Evolutionary conservation across 2,797 vertebrate genomes (phyloP).

Genomic region (Hoplostethus atlanticus): DNA sequence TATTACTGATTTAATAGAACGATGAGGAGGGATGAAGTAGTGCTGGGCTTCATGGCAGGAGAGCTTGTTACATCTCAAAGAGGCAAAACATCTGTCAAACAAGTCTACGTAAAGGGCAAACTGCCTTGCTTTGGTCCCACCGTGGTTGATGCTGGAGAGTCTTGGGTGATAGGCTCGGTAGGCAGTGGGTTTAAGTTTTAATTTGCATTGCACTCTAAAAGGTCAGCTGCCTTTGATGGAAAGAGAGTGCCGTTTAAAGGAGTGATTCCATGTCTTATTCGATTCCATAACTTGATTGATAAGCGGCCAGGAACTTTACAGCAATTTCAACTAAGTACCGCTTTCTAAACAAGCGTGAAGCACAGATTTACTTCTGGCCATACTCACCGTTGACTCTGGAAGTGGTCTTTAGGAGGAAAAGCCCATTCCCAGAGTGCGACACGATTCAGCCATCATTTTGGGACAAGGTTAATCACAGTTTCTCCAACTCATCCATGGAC

Average conservation of each 20-base stretch:
- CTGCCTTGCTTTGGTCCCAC: conserved; percentile 36
- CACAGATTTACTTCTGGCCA: conserved; percentile 11
- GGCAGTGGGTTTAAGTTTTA: conserved; percentile 40
- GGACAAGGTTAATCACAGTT: conserved; percentile 92
- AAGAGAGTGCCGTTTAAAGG: conserved; percentile 2
- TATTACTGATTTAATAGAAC: conserved; percentile 50
- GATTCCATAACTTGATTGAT: conserved; percentile 15
- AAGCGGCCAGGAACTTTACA: conserved; percentile 2
- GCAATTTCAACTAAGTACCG: not conserved
- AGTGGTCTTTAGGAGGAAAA: conserved; percentile 11
- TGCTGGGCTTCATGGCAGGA: conserved; percentile 46
- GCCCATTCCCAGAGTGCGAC: conserved; percentile 4
- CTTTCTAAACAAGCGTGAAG: not conserved
- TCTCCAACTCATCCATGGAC: conserved; percentile 86
- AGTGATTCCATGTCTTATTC: not conserved
- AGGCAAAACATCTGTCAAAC: conserved; percentile 53
- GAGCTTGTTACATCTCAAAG: conserved; percentile 65
- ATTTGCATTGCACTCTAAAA: conserved; percentile 57
- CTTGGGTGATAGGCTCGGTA: conserved; percentile 48
- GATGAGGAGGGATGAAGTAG: conserved; percentile 13
- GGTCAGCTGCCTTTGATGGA: conserved; percentile 43
- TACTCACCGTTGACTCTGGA: conserved; percentile 5
- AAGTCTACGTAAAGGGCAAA: conserved; percentile 58
- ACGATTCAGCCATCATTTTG: conserved; percentile 43
- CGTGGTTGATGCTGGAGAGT: conserved; percentile 45